Base-by-base conservation (phyloP, 2,888 invertebrate genomes). In the Lissonota sp. region DNA sequence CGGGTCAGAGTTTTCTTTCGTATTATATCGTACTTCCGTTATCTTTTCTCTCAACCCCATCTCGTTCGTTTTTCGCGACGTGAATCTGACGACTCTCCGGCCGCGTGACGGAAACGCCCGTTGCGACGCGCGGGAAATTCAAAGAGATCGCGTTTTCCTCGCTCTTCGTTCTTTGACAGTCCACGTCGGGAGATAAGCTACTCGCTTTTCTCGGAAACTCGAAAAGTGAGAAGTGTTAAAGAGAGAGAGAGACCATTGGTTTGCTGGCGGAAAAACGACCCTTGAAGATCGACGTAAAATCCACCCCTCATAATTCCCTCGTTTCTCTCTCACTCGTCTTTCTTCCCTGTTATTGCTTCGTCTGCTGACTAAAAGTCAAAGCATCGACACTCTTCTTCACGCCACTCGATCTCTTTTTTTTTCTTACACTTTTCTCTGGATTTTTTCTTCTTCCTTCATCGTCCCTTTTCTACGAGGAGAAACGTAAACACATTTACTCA, bases 121-220 rank as follows among this genome's bases (percentile, higher is more conserved):
- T 66, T 67, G 58, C 87, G 87, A 10, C 6, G 62, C 86, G 86
- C 90, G 91, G 91, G 91, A 91, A 86, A 87, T 88, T 90, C 86
- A 62, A 83, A 86, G 84, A 51, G 63, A 67, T 42, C 67, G 67
- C 87, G 84, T 82, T 26, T 26, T 26, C 26, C 26, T 26, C 26
- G 26, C 84, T 86, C 84, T 85, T 90, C 90, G 88, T 90, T 40
- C 90, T 91, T 91, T 91, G 91, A 91, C 91, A 89, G 90, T 87
- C 86, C 85, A 87, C 89, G 91, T 89, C 87, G 87, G 82, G 81
- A 89, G 91, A 92, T 92, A 92, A 92, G 91, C 91, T 89, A 86
- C 84, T 84, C 73, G 60, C 77, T 37, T 62, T 55, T 64, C 71
- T 51, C 26, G 73, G 76, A 75, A 75, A 75, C 70, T 53, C 74